Conservation (phyloP, 2,113 vertebrate species). For the Montifringilla adamsi region DNA sequence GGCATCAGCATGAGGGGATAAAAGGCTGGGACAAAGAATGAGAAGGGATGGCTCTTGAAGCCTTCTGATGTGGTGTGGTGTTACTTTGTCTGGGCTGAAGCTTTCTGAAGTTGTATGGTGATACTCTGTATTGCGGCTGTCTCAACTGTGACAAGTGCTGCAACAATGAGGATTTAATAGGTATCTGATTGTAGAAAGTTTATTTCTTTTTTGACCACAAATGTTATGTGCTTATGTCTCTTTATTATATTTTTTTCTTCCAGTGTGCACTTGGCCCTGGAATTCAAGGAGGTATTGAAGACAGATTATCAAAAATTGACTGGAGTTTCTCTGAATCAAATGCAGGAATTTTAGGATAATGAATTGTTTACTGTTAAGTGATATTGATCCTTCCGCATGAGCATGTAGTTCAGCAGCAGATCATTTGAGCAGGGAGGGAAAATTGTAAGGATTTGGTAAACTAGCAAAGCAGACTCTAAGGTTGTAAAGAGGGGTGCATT, state of each 20-base stretch:
- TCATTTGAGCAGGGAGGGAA: background rate
- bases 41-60: background rate
- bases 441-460: background rate
- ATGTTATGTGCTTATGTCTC: background rate
- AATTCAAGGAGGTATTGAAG: background rate
- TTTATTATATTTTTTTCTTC: no score
- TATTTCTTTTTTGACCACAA: background rate
- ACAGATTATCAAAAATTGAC: background rate
- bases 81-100: background rate
- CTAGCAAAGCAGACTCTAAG: background rate
- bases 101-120: no score
- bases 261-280: background rate
- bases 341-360: background rate
- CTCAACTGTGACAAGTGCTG: background rate
- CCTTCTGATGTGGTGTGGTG: background rate
- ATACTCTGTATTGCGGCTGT: fast-evolving
- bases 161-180: background rate
- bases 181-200: background rate
- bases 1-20: background rate
- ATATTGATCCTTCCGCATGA: background rate
- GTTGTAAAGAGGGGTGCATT: background rate
- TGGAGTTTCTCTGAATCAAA: background rate
- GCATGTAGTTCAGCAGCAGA: background rate
- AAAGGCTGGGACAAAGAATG: background rate
- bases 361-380: background rate